Evolutionary conservation across 2,888 invertebrate genomes (phyloP).

Genomic region (Lamellibrachia satsuma): DNA sequence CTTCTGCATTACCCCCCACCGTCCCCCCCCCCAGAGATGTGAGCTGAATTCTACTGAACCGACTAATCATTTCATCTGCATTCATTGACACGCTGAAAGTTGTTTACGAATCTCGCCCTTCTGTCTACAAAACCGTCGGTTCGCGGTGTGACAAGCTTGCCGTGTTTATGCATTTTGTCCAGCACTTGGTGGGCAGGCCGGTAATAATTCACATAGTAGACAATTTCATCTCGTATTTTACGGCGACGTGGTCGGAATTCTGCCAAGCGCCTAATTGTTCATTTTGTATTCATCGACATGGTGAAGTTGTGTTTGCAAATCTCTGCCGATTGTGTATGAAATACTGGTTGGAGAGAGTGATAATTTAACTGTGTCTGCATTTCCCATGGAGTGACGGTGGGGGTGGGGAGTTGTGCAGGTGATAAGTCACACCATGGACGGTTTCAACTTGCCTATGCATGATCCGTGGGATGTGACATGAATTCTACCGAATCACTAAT

Average conservation of each 20-base stretch:
- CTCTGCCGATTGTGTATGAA: not conserved
- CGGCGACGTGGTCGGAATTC: not conserved
- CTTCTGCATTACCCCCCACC: not conserved
- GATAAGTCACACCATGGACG: not conserved
- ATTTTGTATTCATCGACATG: not conserved
- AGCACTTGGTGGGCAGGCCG: not conserved
- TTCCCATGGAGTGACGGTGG: not conserved
- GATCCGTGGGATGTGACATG: not conserved
- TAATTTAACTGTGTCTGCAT: not conserved
- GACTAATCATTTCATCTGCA: not conserved
- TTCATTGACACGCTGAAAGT: not conserved
- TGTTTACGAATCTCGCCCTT: not conserved
- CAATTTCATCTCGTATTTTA: slow-evolving; percentile 4
- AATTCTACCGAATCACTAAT: not conserved
- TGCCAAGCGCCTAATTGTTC: not conserved
- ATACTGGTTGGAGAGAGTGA: not conserved
- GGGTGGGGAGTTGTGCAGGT: not conserved
- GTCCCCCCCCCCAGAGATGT: not conserved
- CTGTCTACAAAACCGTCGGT: not conserved
- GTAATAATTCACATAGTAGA: not conserved
- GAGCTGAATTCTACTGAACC: not conserved
- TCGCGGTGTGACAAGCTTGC: not conserved
- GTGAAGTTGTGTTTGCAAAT: not conserved
- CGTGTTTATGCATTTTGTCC: not conserved
- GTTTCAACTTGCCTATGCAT: not conserved